Percentiles rank a stretch among this genome's conserved stretches.
Conservation (phyloP, 2,113 vertebrate genomes). For the Tragelaphus strepsiceros region DNA sequence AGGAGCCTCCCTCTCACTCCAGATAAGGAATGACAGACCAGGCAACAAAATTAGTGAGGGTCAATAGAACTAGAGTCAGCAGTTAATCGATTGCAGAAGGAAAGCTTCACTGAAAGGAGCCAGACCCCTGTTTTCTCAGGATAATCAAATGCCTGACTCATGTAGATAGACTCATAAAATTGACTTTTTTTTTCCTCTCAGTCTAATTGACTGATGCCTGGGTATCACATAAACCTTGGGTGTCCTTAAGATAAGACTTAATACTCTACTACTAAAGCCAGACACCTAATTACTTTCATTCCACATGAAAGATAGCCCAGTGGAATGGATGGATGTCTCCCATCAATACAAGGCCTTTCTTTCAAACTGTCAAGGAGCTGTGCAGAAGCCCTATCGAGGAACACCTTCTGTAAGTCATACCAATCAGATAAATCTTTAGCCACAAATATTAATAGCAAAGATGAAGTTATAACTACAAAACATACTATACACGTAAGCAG, state of each 20-base stretch:
- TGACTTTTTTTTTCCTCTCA: conserved; percentile 68
- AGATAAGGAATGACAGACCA: conserved; percentile 78
- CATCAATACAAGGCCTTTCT: conserved; percentile 63
- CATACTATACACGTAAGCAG: neutral
- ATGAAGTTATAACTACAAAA: conserved; percentile 53
- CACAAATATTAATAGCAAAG: conserved; percentile 41
- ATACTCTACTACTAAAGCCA: conserved; percentile 70
- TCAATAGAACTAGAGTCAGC: conserved; percentile 76
- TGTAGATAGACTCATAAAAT: conserved; percentile 75
- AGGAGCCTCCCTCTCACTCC: conserved; percentile 16
- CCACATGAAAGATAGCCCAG: conserved; percentile 61
- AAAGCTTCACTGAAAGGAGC: conserved; percentile 68
- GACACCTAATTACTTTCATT: conserved; percentile 73
- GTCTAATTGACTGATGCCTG: conserved; percentile 74
- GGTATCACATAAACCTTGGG: conserved; percentile 74
- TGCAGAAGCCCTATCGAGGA: conserved; percentile 49
- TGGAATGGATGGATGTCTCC: conserved; percentile 42
- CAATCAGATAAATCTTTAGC: conserved; percentile 52
- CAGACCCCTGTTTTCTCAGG: conserved; percentile 77
- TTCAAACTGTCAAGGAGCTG: conserved; percentile 61
- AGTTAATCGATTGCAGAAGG: conserved; percentile 77
- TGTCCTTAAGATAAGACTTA: conserved; percentile 75
- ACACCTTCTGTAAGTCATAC: conserved; percentile 12
- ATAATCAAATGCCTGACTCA: conserved; percentile 78
- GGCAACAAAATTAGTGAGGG: conserved; percentile 78